A percentile compares a stretch with the other conserved stretches of the same genome.
phyloP scores from a whole-genome alignment of 1,140 invertebrate species.

The Drosophila oshimai region DNA sequence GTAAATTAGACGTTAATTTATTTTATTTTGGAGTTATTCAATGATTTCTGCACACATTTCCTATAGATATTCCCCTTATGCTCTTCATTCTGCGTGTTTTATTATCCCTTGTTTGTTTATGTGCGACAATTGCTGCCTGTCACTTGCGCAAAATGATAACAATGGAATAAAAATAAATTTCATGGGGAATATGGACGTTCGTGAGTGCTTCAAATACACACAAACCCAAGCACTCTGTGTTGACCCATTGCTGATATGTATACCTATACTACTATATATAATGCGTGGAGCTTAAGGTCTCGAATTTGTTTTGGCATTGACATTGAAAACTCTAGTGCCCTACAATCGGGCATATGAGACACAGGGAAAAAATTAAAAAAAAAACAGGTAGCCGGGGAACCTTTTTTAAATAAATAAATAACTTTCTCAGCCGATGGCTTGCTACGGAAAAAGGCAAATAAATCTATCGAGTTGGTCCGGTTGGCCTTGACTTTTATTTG shows the following conservation, averaged over 20 bases:
- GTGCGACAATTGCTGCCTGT: constrained; percentile 19
- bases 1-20: too few relatives aligned
- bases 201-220: constrained; percentile 4
- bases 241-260: constrained; percentile 45
- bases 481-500: constrained; percentile 76
- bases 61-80: background rate
- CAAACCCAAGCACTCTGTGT: background rate
- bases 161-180: constrained; percentile 60
- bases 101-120: background rate
- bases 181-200: constrained; percentile 5
- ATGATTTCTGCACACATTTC: background rate
- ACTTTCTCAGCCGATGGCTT: constrained; percentile 44
- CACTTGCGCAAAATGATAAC: constrained; percentile 45
- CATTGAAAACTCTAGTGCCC: constrained; percentile 49
- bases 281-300: constrained; percentile 28
- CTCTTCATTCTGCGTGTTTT: too few relatives aligned
- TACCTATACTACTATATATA: background rate
- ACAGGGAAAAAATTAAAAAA: too few relatives aligned
- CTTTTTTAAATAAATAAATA: constrained; percentile 17
- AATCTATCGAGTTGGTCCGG: constrained; percentile 39
- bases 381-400: constrained; percentile 9
- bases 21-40: too few relatives aligned
- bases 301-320: constrained; percentile 41
- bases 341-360: background rate
- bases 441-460: constrained; percentile 36